A percentile compares a stretch with the other conserved stretches of the same genome.
phyloP scores from a whole-genome alignment of 2,797 vertebrate genomes.

The Potorous gilbertii region DNA sequence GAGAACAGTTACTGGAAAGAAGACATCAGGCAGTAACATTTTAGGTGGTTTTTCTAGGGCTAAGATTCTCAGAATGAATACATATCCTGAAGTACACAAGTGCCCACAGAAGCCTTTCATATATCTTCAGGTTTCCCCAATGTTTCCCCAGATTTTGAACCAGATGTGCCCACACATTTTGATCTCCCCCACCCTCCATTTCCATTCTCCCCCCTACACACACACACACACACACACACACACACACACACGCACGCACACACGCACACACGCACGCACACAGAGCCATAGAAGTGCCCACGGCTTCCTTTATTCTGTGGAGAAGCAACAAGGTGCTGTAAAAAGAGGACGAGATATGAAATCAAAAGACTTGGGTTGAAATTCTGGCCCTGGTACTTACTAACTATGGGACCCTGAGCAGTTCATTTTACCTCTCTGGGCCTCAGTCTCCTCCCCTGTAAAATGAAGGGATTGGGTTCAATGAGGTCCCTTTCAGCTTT shows the following conservation, averaged over 20 bases:
- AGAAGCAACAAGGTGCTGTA: background rate
- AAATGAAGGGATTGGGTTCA: background rate
- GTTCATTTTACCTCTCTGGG: background rate
- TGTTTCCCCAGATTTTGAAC: background rate
- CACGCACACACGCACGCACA: too few species aligned
- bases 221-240: background rate
- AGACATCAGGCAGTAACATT: background rate
- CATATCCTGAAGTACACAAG: background rate
- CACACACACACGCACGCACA: background rate
- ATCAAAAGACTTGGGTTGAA: background rate
- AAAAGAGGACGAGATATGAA: background rate
- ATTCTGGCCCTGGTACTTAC: background rate
- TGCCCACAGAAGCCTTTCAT: background rate
- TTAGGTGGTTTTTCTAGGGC: background rate
- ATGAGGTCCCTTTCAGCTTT: background rate
- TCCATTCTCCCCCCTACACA: background rate
- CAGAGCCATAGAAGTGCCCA: background rate
- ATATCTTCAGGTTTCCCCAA: background rate
- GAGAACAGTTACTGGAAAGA: background rate
- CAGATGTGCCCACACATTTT: background rate
- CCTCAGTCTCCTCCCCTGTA: background rate
- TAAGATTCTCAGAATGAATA: background rate
- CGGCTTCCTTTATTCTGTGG: background rate
- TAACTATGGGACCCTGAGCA: background rate
- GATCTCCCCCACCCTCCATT: background rate